Conservation (phyloP, 2,888 invertebrate genomes). For the Erpobdella octoculata region DNA sequence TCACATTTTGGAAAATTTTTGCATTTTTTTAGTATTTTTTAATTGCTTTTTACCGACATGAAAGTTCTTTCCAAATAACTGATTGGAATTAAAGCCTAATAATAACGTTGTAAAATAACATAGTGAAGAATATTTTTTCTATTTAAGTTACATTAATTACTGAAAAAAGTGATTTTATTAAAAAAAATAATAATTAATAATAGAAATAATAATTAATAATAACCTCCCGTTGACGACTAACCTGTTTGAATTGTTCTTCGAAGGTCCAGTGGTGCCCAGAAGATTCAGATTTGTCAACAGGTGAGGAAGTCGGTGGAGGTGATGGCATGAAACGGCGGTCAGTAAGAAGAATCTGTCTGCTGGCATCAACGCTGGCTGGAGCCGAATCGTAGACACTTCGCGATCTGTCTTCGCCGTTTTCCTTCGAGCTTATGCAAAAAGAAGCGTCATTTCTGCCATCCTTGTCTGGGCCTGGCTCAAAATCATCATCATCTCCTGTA, state of each 20-base stretch:
- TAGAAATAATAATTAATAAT: not conserved
- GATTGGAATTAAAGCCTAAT: no score
- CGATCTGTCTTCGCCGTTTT: not conserved
- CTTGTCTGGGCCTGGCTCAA: not conserved
- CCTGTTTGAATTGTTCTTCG: conserved; percentile 99
- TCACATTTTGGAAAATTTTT: no score
- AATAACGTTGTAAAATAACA: no score
- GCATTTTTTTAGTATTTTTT: no score
- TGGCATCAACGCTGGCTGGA: conserved; percentile 6
- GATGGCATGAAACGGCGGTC: conserved; percentile 32
- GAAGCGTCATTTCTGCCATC: not conserved
- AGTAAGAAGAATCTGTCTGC: conserved; percentile 24
- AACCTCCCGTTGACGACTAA: conserved; percentile 54
- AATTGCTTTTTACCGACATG: no score
- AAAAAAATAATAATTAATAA: not conserved
- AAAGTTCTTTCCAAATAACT: no score
- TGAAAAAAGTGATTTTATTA: not conserved
- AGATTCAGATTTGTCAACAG: conserved; percentile 15
- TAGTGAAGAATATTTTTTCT: no score
- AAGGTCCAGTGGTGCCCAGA: conserved; percentile 73
- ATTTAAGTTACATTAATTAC: no score
- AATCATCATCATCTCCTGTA: not conserved
- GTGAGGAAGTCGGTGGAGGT: conserved; percentile 28
- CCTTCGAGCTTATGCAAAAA: not conserved
- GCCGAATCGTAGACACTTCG: not conserved